Evolutionary conservation across 2,113 vertebrate genomes (phyloP).

Genomic region (Garra rufa): DNA sequence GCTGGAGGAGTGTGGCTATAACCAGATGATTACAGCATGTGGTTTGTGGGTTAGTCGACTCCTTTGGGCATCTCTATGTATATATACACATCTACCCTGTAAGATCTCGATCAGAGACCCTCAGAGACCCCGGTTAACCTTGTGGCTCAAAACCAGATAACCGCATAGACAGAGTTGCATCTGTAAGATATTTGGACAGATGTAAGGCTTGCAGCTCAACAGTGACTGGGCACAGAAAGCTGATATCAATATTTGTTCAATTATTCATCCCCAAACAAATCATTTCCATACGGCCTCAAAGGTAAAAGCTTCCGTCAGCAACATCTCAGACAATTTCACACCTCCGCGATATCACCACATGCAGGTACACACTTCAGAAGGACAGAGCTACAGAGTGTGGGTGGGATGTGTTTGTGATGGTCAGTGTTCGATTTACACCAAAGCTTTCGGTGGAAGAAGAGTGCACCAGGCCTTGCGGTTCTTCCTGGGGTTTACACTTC

Average conservation of each 20-base stretch:
- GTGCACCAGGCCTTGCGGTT: neutral
- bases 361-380: neutral
- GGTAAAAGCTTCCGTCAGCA: neutral
- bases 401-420: neutral
- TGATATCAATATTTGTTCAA: slow-evolving; percentile 42
- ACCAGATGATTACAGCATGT: slow-evolving; percentile 19
- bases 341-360: neutral
- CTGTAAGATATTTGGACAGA: slow-evolving; percentile 18
- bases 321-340: neutral
- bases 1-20: slow-evolving; percentile 14
- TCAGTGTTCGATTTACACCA: neutral
- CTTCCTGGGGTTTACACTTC: neutral
- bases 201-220: neutral
- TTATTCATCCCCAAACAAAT: slow-evolving; percentile 37
- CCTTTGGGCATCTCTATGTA: neutral
- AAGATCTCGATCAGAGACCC: slow-evolving; percentile 19
- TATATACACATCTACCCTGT: neutral
- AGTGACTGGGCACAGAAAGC: neutral
- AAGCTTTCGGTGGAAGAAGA: neutral
- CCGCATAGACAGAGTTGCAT: neutral
- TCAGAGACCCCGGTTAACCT: slow-evolving; percentile 16
- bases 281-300: slow-evolving; percentile 16
- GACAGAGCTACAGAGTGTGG: neutral
- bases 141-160: neutral
- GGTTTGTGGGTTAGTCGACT: neutral